phyloP scores from a whole-genome alignment of 1,140 invertebrate species.

The Samia ricini region DNA sequence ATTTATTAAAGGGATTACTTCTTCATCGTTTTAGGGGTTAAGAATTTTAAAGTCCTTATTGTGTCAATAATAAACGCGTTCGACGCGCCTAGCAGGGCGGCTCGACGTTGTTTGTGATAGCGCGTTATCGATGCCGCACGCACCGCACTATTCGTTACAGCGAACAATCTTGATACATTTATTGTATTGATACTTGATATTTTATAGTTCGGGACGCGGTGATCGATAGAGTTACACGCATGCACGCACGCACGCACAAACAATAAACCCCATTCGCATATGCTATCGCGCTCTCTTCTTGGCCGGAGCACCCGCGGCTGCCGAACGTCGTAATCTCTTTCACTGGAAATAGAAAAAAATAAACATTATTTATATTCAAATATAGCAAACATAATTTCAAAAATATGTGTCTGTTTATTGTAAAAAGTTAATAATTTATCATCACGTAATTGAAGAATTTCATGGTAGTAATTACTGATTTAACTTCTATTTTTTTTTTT shows the following conservation, averaged over 20 bases:
- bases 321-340: constrained; percentile 69
- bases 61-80: background rate
- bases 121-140: too few species aligned
- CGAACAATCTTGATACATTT: too few species aligned
- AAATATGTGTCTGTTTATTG: too few species aligned
- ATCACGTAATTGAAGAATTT: too few species aligned
- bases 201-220: constrained; percentile 12
- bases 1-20: too few species aligned
- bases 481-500: too few species aligned
- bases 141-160: too few species aligned
- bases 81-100: constrained; percentile 6
- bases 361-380: background rate
- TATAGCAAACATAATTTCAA: background rate
- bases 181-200: background rate
- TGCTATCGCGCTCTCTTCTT: constrained; percentile 63
- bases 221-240: constrained; percentile 14
- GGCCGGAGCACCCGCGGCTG: constrained; percentile 51
- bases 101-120: too few species aligned
- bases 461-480: too few species aligned
- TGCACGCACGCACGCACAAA: constrained; percentile 26
- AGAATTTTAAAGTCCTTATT: too few species aligned
- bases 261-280: constrained; percentile 33
- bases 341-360: constrained; percentile 44
- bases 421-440: too few species aligned
- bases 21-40: too few species aligned